Conservation (phyloP, 2,113 vertebrate species). For the Athene noctua region DNA sequence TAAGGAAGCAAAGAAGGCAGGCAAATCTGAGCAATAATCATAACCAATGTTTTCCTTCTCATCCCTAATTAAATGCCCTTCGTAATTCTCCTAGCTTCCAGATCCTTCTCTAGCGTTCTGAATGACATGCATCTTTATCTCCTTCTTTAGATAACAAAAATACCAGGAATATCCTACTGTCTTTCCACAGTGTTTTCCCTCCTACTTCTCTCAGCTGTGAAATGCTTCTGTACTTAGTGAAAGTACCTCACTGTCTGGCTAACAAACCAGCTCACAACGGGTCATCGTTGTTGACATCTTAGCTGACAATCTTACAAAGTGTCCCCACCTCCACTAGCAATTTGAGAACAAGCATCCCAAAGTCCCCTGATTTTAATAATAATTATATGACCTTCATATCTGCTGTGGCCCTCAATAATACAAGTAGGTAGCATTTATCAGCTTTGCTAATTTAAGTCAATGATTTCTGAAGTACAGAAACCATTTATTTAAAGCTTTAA, state of each 20-base stretch:
- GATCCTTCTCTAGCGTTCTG: neutral
- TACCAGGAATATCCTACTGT: neutral
- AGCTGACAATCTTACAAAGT: neutral
- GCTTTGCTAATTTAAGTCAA: neutral
- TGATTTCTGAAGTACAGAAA: neutral
- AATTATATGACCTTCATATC: neutral
- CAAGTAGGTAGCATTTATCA: neutral
- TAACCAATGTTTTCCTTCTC: neutral
- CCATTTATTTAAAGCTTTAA: neutral
- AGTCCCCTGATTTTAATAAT: neutral
- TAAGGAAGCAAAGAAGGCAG: neutral
- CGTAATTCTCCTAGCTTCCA: neutral
- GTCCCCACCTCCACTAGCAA: neutral
- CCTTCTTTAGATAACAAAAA: neutral
- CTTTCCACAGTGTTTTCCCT: neutral
- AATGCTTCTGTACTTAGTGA: neutral
- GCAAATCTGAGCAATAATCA: neutral
- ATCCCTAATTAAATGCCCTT: neutral
- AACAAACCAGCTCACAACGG: neutral
- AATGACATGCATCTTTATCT: neutral
- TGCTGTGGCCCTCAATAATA: neutral
- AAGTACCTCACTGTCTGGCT: neutral
- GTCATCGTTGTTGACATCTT: neutral
- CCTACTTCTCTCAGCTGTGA: neutral
- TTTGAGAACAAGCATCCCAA: neutral